These are phyloP conservation scores for Pocillopora meandrina DNA, from an alignment of 92 coral and sea anemone species.

Conservation along the genomic window DNA sequence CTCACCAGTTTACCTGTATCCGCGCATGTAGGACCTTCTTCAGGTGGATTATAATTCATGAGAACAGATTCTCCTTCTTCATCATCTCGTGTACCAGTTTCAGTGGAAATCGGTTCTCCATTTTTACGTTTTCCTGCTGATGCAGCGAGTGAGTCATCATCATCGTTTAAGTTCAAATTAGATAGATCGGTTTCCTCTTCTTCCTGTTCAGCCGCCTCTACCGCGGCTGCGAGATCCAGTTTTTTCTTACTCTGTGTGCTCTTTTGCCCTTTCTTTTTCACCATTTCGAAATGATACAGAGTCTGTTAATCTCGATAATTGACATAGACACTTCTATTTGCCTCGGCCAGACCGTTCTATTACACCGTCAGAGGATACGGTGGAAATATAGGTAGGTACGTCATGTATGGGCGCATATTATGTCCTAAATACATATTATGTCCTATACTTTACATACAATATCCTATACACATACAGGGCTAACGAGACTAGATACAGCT, in stretches of 20 bases:
- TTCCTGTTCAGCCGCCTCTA: conserved; percentile 90
- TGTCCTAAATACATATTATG: no score
- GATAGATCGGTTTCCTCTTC: conserved; percentile 47
- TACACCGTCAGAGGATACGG: neutral
- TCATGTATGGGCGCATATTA: no score
- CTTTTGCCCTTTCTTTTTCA: conserved; percentile 72
- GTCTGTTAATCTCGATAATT: neutral
- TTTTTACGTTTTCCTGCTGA: conserved; percentile 24
- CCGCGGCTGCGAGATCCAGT: conserved; percentile 94
- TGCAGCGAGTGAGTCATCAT: conserved; percentile 16
- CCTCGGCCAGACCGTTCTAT: neutral
- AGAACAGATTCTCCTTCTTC: conserved; percentile 40
- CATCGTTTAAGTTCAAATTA: conserved; percentile 37
- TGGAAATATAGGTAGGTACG: no score
- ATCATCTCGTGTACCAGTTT: conserved; percentile 46
- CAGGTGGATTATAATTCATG: conserved; percentile 46
- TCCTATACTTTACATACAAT: no score
- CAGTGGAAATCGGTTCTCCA: conserved; percentile 12
- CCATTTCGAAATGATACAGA: conserved; percentile 31
- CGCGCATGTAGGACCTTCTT: conserved; percentile 17
- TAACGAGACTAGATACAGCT: no score
- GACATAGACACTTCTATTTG: neutral
- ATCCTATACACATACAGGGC: no score
- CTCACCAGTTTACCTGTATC: conserved; percentile 18
- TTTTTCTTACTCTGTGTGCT: conserved; percentile 77